Percentiles rank a stretch among this genome's conserved stretches.
Evolutionary conservation across 2,113 vertebrate species (phyloP).

Genomic region (Vulpes ferrilata): DNA sequence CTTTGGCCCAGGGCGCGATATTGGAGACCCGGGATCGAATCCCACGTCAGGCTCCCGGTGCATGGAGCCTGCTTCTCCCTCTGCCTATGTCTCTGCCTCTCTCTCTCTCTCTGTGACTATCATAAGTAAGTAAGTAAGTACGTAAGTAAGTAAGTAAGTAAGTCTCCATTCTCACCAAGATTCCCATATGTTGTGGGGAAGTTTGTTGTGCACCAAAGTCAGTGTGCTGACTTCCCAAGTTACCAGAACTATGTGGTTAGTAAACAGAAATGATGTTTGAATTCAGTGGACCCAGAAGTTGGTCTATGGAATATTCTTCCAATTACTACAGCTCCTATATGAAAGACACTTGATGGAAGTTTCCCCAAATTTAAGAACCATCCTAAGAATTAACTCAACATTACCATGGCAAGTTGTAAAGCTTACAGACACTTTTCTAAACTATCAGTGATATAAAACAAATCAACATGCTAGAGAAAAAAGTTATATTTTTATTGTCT

Average conservation of each 20-base stretch:
- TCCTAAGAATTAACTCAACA: not conserved
- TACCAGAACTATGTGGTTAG: not conserved
- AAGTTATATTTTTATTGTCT: not conserved
- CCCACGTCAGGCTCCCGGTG: no score
- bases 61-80: no score
- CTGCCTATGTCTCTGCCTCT: no score
- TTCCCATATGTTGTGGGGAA: not conserved
- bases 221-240: not conserved
- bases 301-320: not conserved
- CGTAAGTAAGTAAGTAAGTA: no score
- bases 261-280: not conserved
- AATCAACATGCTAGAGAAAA: not conserved
- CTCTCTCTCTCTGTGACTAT: no score
- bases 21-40: no score
- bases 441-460: not conserved
- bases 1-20: no score
- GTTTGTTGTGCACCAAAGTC: not conserved
- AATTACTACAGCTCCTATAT: not conserved
- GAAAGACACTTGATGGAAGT: not conserved
- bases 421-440: not conserved
- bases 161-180: not conserved
- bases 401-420: not conserved
- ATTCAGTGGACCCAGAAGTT: not conserved
- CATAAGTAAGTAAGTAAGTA: no score
- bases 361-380: not conserved